Conservation (phyloP, 2,888 invertebrate genomes). For the Tipula unca region DNA sequence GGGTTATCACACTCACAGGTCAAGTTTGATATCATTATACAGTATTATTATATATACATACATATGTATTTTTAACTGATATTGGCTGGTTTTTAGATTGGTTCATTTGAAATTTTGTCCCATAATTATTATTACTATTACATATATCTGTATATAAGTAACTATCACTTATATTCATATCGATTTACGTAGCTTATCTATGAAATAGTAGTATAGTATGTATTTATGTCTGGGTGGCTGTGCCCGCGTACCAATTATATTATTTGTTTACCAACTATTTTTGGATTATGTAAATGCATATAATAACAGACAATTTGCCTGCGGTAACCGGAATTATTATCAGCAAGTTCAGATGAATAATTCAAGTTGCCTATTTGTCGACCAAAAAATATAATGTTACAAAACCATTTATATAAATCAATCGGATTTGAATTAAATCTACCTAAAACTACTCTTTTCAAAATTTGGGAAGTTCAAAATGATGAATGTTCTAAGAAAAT, state of each 20-base stretch:
- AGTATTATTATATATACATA: not conserved
- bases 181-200: not conserved
- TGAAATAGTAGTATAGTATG: not conserved
- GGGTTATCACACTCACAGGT: slow-evolving; percentile 16
- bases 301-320: not conserved
- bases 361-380: not conserved
- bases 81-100: not conserved
- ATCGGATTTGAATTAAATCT: not conserved
- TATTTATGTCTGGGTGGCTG: not conserved
- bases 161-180: not conserved
- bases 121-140: not conserved
- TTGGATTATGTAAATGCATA: not conserved
- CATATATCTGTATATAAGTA: not conserved
- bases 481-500: not conserved
- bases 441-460: not conserved
- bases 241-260: not conserved
- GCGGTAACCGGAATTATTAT: not conserved
- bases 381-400: not conserved
- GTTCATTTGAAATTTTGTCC: not conserved
- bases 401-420: not conserved
- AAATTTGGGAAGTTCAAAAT: not conserved
- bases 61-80: not conserved
- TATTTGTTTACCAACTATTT: not conserved
- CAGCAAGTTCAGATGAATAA: not conserved
- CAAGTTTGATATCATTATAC: slow-evolving; percentile 14